These are phyloP conservation scores for Saguinus midas DNA, from an alignment of 2,113 vertebrate species.

Conservation along the genomic window DNA sequence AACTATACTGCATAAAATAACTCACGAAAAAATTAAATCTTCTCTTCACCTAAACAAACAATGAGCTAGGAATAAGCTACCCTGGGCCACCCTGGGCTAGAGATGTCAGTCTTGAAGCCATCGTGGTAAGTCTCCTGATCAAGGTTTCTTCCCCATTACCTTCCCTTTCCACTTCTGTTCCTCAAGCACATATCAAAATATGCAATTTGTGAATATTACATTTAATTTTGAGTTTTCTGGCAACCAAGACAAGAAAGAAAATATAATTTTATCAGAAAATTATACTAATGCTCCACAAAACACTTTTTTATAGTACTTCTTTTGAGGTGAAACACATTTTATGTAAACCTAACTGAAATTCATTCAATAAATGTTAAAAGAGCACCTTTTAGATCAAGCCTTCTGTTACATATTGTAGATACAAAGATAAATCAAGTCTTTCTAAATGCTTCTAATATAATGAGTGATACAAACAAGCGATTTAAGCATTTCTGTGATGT, in stretches of 20 bases:
- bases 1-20: not conserved
- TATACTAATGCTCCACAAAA: not conserved
- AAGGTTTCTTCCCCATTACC: not conserved
- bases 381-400: not conserved
- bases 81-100: not conserved
- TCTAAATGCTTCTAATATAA: not conserved
- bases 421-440: not conserved
- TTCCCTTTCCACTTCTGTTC: not conserved
- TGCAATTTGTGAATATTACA: not conserved
- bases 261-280: not conserved
- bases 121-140: not conserved
- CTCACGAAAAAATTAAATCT: not conserved
- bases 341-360: not conserved
- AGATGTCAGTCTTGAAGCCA: not conserved
- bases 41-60: not conserved
- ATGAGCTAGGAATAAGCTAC: not conserved
- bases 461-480: not conserved
- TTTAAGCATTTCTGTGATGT: not conserved
- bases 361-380: not conserved
- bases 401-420: not conserved
- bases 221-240: not conserved
- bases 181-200: not conserved
- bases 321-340: not conserved
- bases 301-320: not conserved
- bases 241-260: not conserved